These are phyloP conservation scores for Drusus annulatus DNA, from an alignment of 1,140 invertebrate genomes.

Conservation along the genomic window DNA sequence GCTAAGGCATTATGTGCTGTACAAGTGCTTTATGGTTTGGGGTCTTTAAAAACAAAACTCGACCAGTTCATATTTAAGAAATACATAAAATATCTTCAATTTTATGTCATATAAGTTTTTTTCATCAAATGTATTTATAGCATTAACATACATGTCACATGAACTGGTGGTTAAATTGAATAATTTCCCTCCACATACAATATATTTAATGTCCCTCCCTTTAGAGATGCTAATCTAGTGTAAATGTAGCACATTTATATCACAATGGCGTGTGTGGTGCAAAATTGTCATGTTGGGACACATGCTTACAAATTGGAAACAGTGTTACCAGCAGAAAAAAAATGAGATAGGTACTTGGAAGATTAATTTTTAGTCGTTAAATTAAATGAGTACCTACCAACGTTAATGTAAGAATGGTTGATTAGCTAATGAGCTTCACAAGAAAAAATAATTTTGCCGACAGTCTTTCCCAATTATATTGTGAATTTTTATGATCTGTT, in stretches of 20 bases:
- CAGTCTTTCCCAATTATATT: background rate
- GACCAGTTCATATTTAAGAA: too few relatives aligned
- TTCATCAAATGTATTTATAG: too few relatives aligned
- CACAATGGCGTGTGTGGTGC: constrained; percentile 7
- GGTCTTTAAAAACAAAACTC: background rate
- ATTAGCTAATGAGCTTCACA: background rate
- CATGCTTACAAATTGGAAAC: background rate
- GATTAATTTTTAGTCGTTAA: too few relatives aligned
- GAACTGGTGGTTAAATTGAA: background rate
- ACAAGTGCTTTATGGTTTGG: background rate
- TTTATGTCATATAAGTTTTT: too few relatives aligned
- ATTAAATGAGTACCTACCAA: too few relatives aligned
- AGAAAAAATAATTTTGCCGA: background rate
- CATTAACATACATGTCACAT: background rate
- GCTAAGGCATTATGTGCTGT: constrained; percentile 8
- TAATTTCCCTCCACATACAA: background rate
- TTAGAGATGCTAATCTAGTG: constrained; percentile 12
- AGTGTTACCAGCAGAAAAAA: background rate
- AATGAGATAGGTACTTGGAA: too few relatives aligned
- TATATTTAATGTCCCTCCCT: background rate
- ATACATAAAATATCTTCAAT: too few relatives aligned
- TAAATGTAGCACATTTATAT: constrained; percentile 40
- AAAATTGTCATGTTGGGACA: constrained; percentile 22
- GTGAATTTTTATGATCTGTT: background rate
- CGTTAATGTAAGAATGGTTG: too few relatives aligned